Percentiles rank a stretch among this genome's conserved stretches.
phyloP scores from a whole-genome alignment of 2,888 invertebrate genomes.

The Dryobotodes eremita region DNA sequence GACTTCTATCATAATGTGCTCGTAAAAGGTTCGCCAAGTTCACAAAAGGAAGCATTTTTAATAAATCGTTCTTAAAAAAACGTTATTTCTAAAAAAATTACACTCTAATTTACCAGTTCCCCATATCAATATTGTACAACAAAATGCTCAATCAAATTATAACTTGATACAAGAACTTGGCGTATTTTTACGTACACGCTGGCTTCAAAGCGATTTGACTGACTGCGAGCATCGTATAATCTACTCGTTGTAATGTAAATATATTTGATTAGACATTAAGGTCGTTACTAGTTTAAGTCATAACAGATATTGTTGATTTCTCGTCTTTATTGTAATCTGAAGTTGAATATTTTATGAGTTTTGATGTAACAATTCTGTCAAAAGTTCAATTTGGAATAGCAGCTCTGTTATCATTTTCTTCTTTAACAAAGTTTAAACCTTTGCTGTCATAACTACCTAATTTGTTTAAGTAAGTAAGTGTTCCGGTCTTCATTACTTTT shows the following conservation, averaged over 20 bases:
- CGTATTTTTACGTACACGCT: conserved; percentile 46
- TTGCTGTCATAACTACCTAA: background rate
- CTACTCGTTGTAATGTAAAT: conserved; percentile 69
- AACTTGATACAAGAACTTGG: conserved; percentile 39
- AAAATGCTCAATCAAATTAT: conserved; percentile 40
- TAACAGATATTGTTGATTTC: conserved; percentile 57
- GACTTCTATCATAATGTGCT: conserved; percentile 55
- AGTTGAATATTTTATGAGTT: background rate
- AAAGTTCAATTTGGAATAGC: background rate
- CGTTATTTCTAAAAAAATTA: background rate
- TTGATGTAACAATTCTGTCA: background rate
- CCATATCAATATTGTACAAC: conserved; percentile 16
- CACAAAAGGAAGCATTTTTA: background rate
- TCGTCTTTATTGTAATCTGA: background rate
- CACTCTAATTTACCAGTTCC: background rate
- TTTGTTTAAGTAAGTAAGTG: background rate
- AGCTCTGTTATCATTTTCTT: background rate
- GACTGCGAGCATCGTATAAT: conserved; percentile 68
- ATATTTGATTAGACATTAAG: conserved; percentile 68
- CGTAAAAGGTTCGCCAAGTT: conserved; percentile 52
- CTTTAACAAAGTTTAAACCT: background rate
- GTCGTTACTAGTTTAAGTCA: conserved; percentile 62
- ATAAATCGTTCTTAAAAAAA: background rate
- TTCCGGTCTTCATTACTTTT: background rate
- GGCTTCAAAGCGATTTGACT: conserved; percentile 69